Evolutionary conservation across 1,140 invertebrate genomes (phyloP).

Genomic region (Chrysomallon squamiferum): DNA sequence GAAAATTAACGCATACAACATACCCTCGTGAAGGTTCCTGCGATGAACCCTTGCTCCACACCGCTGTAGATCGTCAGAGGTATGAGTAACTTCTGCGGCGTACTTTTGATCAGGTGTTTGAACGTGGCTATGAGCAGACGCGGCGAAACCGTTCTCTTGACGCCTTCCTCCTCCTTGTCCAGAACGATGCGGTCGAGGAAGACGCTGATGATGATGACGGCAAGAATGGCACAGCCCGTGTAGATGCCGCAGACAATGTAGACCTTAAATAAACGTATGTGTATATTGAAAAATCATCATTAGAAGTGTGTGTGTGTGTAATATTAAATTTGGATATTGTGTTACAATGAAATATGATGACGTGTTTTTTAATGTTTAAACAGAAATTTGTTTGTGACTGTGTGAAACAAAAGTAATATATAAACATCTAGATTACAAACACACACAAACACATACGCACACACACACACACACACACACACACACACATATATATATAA

Average conservation of each 20-base stretch:
- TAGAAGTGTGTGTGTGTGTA: too few relatives aligned
- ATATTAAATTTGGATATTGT: too few relatives aligned
- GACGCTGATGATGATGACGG: constrained; percentile 82
- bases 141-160: constrained; percentile 57
- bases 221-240: constrained; percentile 82
- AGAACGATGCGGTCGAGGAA: constrained; percentile 77
- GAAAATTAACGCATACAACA: too few relatives aligned
- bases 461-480: too few relatives aligned
- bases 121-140: constrained; percentile 87
- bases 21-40: constrained; percentile 92
- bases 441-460: too few relatives aligned
- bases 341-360: too few relatives aligned
- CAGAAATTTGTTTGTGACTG: too few relatives aligned
- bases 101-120: constrained; percentile 78
- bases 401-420: too few relatives aligned
- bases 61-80: constrained; percentile 96
- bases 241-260: constrained; percentile 86
- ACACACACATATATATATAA: too few relatives aligned
- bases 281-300: too few relatives aligned
- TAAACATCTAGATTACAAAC: too few relatives aligned
- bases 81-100: constrained; percentile 87
- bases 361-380: too few relatives aligned
- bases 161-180: constrained; percentile 37
- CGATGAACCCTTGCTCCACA: constrained; percentile 95
- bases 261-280: constrained; percentile 51